phyloP scores from a whole-genome alignment of 2,113 vertebrate genomes.

The Salminus brasiliensis region DNA sequence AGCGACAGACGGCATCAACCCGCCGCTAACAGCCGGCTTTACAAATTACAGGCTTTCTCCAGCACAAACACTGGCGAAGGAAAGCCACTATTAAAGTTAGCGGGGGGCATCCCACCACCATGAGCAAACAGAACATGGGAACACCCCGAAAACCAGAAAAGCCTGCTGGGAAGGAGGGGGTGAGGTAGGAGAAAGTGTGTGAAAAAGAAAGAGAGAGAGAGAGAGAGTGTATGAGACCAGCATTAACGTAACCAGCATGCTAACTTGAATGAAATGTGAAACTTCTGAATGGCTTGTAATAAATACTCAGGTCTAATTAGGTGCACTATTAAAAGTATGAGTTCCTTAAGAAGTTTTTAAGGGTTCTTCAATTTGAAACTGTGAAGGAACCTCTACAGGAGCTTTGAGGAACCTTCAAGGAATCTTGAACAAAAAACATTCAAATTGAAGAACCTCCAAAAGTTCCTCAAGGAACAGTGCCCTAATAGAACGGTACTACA shows the following conservation, averaged over 20 bases:
- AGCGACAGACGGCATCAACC: conserved; percentile 39
- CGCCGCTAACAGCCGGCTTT: conserved; percentile 48
- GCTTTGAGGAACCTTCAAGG: no score
- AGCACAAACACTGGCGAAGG: conserved; percentile 44
- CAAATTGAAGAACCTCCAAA: no score
- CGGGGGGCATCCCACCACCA: conserved; percentile 39
- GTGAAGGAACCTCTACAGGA: no score
- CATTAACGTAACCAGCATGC: neutral
- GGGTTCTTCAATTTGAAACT: no score
- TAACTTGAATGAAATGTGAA: neutral
- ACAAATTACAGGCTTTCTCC: conserved; percentile 65
- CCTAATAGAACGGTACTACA: no score
- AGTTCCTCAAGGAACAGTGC: no score
- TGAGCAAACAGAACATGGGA: conserved; percentile 54
- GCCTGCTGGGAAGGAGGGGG: no score
- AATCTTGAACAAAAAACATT: no score
- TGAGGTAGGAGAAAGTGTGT: no score
- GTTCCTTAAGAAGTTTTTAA: no score
- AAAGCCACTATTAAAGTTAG: conserved; percentile 49
- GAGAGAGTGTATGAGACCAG: neutral
- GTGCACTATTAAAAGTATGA: no score
- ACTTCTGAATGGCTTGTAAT: neutral
- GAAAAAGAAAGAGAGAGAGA: conserved; percentile 9
- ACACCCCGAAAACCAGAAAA: conserved; percentile 70
- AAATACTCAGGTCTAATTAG: no score